Percentiles rank a stretch among this genome's conserved stretches.
phyloP scores from a whole-genome alignment of 1,140 invertebrate species.

The Drosophila sucinea region DNA sequence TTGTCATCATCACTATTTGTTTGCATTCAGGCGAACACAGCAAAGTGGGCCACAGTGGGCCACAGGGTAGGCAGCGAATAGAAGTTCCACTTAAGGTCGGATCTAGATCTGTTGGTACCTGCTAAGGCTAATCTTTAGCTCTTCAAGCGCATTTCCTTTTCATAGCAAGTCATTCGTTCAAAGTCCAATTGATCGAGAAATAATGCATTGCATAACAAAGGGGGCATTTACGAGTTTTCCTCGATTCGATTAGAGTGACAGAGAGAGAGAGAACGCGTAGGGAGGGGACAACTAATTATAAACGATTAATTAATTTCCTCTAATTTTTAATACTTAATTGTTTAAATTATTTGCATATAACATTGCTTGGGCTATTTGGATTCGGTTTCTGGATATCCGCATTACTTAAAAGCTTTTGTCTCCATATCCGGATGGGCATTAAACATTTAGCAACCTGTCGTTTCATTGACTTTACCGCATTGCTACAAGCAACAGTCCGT shows the following conservation, averaged over 20 bases:
- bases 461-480: constrained; percentile 74
- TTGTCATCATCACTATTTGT: constrained; percentile 78
- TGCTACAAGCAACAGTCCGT: constrained; percentile 53
- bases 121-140: constrained; percentile 39
- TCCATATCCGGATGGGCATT: constrained; percentile 52
- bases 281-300: too few relatives aligned
- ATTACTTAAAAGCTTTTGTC: constrained; percentile 58
- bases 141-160: not conserved
- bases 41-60: constrained; percentile 1
- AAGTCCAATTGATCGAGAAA: constrained; percentile 34
- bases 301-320: not conserved
- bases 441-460: constrained; percentile 75
- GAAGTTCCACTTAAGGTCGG: too few relatives aligned
- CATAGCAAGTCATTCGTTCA: constrained; percentile 42
- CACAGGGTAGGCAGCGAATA: too few relatives aligned
- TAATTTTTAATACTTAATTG: too few relatives aligned
- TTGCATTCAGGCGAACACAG: constrained; percentile 28
- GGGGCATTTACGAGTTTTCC: too few relatives aligned
- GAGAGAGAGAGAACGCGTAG: too few relatives aligned
- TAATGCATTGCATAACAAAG: too few relatives aligned
- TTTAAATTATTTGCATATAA: too few relatives aligned
- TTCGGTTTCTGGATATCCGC: constrained; percentile 17
- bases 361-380: not conserved
- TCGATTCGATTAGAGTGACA: too few relatives aligned
- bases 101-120: constrained; percentile 6